These are phyloP conservation scores for Chromobotia macracanthus DNA, from an alignment of 2,797 vertebrate genomes.

Conservation along the genomic window DNA sequence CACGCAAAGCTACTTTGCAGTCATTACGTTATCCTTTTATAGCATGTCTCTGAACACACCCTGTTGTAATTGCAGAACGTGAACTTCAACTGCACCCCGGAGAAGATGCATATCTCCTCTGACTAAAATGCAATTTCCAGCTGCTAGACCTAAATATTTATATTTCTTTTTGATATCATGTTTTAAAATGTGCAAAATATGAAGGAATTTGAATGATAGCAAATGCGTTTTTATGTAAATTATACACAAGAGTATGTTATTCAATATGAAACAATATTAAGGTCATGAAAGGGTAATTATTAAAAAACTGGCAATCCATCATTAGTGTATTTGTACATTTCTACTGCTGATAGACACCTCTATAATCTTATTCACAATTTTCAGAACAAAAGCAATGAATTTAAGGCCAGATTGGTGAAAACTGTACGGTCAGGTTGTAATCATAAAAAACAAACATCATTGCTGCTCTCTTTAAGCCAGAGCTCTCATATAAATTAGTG, in stretches of 20 bases:
- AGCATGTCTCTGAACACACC: constrained; percentile 70
- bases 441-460: neutral
- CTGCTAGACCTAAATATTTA: constrained; percentile 39
- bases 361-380: constrained; percentile 14
- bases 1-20: constrained; percentile 65
- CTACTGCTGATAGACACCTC: neutral
- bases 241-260: neutral
- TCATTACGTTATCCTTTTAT: constrained; percentile 71
- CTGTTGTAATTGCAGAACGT: constrained; percentile 74
- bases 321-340: neutral
- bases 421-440: neutral
- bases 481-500: neutral
- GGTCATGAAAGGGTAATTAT: neutral
- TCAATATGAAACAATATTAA: neutral
- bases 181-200: neutral
- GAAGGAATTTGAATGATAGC: neutral
- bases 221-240: neutral
- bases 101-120: constrained; percentile 64
- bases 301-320: neutral
- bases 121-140: constrained; percentile 57
- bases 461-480: neutral
- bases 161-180: neutral
- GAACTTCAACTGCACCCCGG: constrained; percentile 69
- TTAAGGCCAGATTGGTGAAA: neutral
- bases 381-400: neutral